These are phyloP conservation scores for Palythoa heliodiscus DNA, from an alignment of 92 coral and sea anemone species.

Conservation along the genomic window DNA sequence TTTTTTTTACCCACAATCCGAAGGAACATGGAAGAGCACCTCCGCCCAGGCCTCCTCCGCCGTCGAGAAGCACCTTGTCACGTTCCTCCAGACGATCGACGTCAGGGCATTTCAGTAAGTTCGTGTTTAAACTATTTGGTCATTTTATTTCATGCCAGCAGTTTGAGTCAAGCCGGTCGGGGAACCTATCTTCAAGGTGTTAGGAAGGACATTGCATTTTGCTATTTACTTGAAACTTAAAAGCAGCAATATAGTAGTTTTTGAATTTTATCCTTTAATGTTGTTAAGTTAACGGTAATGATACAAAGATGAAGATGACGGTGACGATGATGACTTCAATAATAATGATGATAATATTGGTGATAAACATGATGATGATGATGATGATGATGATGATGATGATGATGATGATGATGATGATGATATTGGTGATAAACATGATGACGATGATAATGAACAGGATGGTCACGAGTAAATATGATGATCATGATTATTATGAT, in stretches of 20 bases:
- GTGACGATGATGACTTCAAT: too few species aligned
- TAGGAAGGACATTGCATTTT: too few species aligned
- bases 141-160: background rate
- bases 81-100: conserved; percentile 52
- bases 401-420: background rate
- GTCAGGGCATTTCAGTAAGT: conserved; percentile 71
- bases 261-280: too few species aligned
- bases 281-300: too few species aligned
- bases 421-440: background rate
- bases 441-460: background rate
- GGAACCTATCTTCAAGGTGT: too few species aligned
- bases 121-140: background rate
- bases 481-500: background rate
- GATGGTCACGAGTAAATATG: background rate
- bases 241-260: too few species aligned
- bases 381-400: background rate
- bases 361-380: background rate
- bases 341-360: background rate
- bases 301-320: too few species aligned
- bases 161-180: too few species aligned
- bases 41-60: conserved; percentile 92
- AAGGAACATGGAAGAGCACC: conserved; percentile 52
- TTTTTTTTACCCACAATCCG: background rate
- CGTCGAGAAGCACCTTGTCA: conserved; percentile 59
- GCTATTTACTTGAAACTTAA: too few species aligned